These are phyloP conservation scores for Urechis unicinctus DNA, from an alignment of 2,888 invertebrate genomes.

Conservation along the genomic window DNA sequence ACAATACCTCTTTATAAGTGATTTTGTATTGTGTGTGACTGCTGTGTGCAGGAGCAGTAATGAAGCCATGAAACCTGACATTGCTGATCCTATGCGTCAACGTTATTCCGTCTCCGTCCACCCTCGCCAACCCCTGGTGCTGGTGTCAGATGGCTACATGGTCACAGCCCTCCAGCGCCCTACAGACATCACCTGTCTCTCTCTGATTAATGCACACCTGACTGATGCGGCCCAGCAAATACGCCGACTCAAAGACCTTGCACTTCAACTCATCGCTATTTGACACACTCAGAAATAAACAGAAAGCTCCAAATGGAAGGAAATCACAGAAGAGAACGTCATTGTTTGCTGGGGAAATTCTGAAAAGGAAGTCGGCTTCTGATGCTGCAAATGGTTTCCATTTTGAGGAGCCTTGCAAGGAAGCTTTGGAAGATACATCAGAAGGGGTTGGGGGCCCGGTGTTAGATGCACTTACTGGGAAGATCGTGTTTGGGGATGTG, in stretches of 20 bases:
- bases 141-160: constrained; percentile 46
- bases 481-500: constrained; percentile 40
- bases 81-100: constrained; percentile 26
- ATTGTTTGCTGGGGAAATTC: neutral
- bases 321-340: neutral
- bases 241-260: constrained; percentile 1
- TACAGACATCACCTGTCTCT: constrained; percentile 30
- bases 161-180: constrained; percentile 40
- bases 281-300: constrained; percentile 2
- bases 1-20: neutral
- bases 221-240: constrained; percentile 11
- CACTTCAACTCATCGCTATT: neutral
- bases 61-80: neutral
- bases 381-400: constrained; percentile 5
- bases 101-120: constrained; percentile 41
- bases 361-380: too few relatives aligned
- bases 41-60: too few relatives aligned
- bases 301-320: neutral
- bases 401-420: constrained; percentile 31
- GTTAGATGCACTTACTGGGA: constrained; percentile 20
- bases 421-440: constrained; percentile 26
- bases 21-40: too few relatives aligned
- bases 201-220: constrained; percentile 34
- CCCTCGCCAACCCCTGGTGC: constrained; percentile 39
- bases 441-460: constrained; percentile 28